Percentiles rank a stretch among this genome's conserved stretches.
Conservation (phyloP, 2,888 invertebrate species). For the Caenorhabditis uteleia region DNA sequence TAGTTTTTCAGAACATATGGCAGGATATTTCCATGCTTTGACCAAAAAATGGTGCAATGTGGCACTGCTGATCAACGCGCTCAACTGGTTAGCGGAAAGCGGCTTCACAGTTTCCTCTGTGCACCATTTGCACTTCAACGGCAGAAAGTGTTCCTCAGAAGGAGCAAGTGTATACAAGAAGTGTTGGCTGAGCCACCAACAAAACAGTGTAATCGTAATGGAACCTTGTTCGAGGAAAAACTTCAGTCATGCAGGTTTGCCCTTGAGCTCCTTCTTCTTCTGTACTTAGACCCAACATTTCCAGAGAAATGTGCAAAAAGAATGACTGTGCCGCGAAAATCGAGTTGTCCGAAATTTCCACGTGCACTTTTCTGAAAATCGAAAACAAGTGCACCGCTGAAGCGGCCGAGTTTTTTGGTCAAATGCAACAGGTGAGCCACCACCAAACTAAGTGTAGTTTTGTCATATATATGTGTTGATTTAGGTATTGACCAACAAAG, state of each 20-base stretch:
- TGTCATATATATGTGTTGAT: background rate
- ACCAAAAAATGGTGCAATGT: conserved; percentile 44
- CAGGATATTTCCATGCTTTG: conserved; percentile 47
- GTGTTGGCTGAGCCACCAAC: conserved; percentile 17
- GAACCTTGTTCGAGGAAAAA: conserved; percentile 22
- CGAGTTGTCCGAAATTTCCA: conserved; percentile 35
- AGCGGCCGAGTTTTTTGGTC: conserved; percentile 47
- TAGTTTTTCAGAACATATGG: conserved; percentile 40
- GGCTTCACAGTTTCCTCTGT: conserved; percentile 44
- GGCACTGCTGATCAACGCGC: conserved; percentile 43
- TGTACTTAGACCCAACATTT: background rate
- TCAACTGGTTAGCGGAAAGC: conserved; percentile 44
- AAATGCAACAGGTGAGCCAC: conserved; percentile 46
- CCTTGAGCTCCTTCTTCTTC: background rate
- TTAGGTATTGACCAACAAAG: conserved; percentile 46
- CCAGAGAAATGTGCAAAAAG: conserved; percentile 22
- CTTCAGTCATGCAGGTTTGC: conserved; percentile 42
- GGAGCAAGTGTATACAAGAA: conserved; percentile 37
- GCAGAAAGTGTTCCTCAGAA: conserved; percentile 39
- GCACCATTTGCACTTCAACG: conserved; percentile 51
- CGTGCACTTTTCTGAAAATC: conserved; percentile 40
- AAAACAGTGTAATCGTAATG: conserved; percentile 26
- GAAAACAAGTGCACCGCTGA: conserved; percentile 42
- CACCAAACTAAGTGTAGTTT: background rate
- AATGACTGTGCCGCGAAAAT: conserved; percentile 36